phyloP scores from a whole-genome alignment of 2,797 vertebrate species.

The Sebastes paucispinis region DNA sequence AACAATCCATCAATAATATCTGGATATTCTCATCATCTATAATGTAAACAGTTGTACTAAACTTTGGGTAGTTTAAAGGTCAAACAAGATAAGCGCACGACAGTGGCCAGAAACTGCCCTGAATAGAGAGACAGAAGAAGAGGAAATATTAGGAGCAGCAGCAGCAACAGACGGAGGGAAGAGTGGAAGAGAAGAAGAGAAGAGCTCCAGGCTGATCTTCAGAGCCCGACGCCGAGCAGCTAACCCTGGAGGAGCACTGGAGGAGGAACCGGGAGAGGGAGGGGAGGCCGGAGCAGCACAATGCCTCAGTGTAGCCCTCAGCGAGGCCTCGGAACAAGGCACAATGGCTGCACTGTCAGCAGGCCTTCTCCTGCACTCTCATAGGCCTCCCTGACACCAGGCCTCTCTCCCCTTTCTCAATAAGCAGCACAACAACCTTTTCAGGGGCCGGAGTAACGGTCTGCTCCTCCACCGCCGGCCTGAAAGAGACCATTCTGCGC shows the following conservation, averaged over 20 bases:
- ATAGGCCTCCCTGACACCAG: conserved; percentile 57
- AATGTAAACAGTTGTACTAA: not conserved
- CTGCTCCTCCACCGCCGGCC: conserved; percentile 19
- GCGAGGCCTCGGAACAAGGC: conserved; percentile 55
- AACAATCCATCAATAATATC: not conserved
- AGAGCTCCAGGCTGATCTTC: conserved; percentile 9
- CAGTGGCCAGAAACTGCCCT: not conserved
- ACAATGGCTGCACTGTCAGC: conserved; percentile 77
- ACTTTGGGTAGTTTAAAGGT: not conserved
- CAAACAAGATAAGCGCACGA: not conserved
- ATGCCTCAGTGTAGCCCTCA: conserved; percentile 67
- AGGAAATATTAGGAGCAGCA: not conserved
- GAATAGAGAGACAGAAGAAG: not conserved
- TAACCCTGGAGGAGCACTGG: conserved; percentile 7
- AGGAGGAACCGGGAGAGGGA: conserved; percentile 34
- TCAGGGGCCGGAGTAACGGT: conserved; percentile 53
- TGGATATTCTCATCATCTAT: not conserved
- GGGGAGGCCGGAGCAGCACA: conserved; percentile 47
- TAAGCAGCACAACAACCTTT: conserved; percentile 70
- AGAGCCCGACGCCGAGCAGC: not conserved
- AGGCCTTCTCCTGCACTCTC: conserved; percentile 50
- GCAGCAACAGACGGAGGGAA: not conserved
- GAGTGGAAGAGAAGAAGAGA: not conserved
- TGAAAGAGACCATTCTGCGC: conserved; percentile 62
- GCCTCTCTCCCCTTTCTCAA: conserved; percentile 46